Percentiles rank a stretch among this genome's conserved stretches.
phyloP scores from a whole-genome alignment of 2,888 invertebrate species.

The Protonemura montana region DNA sequence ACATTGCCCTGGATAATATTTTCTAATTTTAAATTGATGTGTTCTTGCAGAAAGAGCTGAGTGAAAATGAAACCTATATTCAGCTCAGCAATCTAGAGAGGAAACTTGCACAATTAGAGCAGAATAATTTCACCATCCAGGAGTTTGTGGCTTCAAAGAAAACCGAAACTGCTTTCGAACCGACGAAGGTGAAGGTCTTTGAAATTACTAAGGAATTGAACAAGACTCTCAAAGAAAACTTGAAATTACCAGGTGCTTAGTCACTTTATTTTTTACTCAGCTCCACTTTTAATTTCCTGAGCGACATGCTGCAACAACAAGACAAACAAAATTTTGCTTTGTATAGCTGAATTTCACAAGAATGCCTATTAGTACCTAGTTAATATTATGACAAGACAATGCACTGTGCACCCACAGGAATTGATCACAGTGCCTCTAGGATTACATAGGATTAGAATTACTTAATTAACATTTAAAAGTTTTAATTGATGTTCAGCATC shows the following conservation, averaged over 20 bases:
- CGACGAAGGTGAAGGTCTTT: slow-evolving; percentile 68
- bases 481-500: no score
- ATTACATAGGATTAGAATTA: no score
- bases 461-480: no score
- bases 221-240: slow-evolving; percentile 61
- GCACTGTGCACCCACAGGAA: not conserved
- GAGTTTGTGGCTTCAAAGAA: slow-evolving; percentile 74
- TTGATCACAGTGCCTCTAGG: not conserved
- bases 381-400: not conserved
- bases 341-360: no score
- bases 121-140: slow-evolving; percentile 71
- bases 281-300: not conserved
- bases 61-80: slow-evolving; percentile 75
- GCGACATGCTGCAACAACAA: no score
- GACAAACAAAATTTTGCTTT: no score
- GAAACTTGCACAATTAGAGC: slow-evolving; percentile 72
- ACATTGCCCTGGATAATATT: slow-evolving; percentile 37
- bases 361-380: no score
- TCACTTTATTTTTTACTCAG: no score
- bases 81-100: slow-evolving; percentile 75
- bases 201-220: slow-evolving; percentile 66
- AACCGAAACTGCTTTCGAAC: slow-evolving; percentile 72
- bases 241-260: slow-evolving; percentile 40
- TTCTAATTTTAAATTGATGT: slow-evolving; percentile 10
- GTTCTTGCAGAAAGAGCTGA: slow-evolving; percentile 65